Evolutionary conservation across 2,888 invertebrate genomes (phyloP), one percentile per base, ranked within the genome.

Genomic region (Himalopsyche kuldschensis): DNA sequence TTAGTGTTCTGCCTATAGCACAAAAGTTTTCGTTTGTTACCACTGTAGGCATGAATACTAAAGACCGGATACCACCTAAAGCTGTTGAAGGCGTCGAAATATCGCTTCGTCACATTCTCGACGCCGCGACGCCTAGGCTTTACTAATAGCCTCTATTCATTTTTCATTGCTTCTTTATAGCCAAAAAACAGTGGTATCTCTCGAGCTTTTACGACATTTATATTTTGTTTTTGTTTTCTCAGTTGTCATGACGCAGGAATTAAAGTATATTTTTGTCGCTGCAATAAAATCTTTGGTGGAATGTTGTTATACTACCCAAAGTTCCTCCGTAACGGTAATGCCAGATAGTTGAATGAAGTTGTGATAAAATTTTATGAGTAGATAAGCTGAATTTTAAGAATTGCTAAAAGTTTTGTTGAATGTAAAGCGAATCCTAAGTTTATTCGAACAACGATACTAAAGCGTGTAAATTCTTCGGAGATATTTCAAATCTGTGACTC

Each of bases 131-230:
- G 82, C 32, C 78, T 69, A 41, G 79, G 79, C 69, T 48, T n/a
- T 76, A 80, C 84, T 82, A 84, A 84, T 84, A 84, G 78, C 78
- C 48, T 47, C 84, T 82, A 82, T 80, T 84, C 82, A 84, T 84
- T 82, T 84, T 84, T 84, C 82, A 84, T 84, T 78, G 79, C 84
- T 79, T 81, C 82, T 84, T 84, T 84, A 84, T 84, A 77, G 84
- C 80, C 79, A 76, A 79, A 84, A 84, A 82, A 82, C 55, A 82
- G 78, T 32, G 69, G 69, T 69, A 69, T 69, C 30, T 69, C 11
- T 27, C 24, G 27, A 27, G 27, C 69, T 69, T 69, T 69, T 69
- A 69, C 69, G 69, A 69, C 69, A 69, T 69, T 69, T 69, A 27
- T 30, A 69, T 69, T 69, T 77, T 32, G 55, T 63, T 35, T 55